Evolutionary conservation across 2,113 vertebrate species (phyloP).

Genomic region (Thermophis baileyi): DNA sequence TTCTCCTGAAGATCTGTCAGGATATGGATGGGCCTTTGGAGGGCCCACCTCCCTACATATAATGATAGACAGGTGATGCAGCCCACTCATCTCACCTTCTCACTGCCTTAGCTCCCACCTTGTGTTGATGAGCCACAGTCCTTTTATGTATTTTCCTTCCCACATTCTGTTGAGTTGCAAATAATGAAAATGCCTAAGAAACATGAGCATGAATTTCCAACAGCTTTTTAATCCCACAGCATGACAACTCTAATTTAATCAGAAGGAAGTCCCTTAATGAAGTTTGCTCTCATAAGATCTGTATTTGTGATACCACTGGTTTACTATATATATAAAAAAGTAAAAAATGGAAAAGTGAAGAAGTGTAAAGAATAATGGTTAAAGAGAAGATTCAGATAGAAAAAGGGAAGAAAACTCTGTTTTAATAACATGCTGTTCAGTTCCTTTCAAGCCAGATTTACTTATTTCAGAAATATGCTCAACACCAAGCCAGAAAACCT

Average conservation of each 20-base stretch:
- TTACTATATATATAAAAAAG: neutral
- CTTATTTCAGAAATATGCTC: slow-evolving; percentile 75
- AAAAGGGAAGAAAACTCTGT: slow-evolving; percentile 31
- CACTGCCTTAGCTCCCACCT: neutral
- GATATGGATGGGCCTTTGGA: neutral
- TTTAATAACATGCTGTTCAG: slow-evolving; percentile 38
- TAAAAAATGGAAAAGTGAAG: neutral
- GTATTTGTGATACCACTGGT: neutral
- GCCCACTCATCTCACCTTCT: neutral
- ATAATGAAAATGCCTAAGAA: slow-evolving; percentile 34
- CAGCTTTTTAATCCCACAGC: neutral
- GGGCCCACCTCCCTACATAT: neutral
- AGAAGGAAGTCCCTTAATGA: neutral
- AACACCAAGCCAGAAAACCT: slow-evolving; percentile 76
- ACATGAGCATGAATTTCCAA: slow-evolving; percentile 40
- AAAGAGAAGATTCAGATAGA: slow-evolving; percentile 4
- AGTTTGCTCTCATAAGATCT: neutral
- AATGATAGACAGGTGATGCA: neutral
- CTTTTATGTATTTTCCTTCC: neutral
- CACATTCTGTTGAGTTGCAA: neutral
- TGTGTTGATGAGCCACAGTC: neutral
- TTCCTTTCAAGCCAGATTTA: slow-evolving; percentile 53
- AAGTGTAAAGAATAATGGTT: slow-evolving; percentile 27
- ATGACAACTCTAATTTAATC: neutral
- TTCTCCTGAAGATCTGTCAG: neutral